These are phyloP conservation scores for Prosopocoilus inquinatus DNA, from an alignment of 2,888 invertebrate species.

Conservation along the genomic window DNA sequence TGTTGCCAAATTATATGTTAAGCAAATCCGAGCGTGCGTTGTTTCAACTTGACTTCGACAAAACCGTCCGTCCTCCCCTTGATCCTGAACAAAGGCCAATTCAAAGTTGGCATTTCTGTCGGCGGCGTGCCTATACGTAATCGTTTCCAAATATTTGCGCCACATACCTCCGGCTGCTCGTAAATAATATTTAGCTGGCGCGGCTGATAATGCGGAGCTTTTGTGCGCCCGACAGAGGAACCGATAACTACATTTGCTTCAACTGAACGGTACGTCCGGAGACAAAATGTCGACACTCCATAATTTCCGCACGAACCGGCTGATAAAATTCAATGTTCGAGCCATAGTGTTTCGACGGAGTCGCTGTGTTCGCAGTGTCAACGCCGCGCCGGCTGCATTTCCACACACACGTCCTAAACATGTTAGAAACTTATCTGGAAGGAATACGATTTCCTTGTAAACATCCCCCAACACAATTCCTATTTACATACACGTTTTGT, in stretches of 20 bases:
- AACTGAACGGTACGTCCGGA: constrained; percentile 8
- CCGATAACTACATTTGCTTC: constrained; percentile 13
- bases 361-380: background rate
- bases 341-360: background rate
- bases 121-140: background rate
- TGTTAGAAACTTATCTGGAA: too few relatives aligned
- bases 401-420: too few relatives aligned
- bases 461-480: too few relatives aligned
- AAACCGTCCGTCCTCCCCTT: too few relatives aligned
- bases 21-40: too few relatives aligned
- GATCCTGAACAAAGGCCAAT: too few relatives aligned
- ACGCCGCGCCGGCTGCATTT: too few relatives aligned
- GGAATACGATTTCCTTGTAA: too few relatives aligned
- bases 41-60: too few relatives aligned
- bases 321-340: constrained; percentile 9
- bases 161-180: constrained; percentile 2
- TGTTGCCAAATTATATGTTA: too few relatives aligned
- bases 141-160: constrained; percentile 1
- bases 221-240: constrained; percentile 9
- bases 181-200: constrained; percentile 13
- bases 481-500: too few relatives aligned
- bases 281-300: constrained; percentile 16
- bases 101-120: background rate
- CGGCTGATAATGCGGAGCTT: constrained; percentile 11
- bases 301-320: constrained; percentile 9